These are phyloP conservation scores for Macroteleia sp. DNA, from an alignment of 2,888 invertebrate species.

Conservation along the genomic window DNA sequence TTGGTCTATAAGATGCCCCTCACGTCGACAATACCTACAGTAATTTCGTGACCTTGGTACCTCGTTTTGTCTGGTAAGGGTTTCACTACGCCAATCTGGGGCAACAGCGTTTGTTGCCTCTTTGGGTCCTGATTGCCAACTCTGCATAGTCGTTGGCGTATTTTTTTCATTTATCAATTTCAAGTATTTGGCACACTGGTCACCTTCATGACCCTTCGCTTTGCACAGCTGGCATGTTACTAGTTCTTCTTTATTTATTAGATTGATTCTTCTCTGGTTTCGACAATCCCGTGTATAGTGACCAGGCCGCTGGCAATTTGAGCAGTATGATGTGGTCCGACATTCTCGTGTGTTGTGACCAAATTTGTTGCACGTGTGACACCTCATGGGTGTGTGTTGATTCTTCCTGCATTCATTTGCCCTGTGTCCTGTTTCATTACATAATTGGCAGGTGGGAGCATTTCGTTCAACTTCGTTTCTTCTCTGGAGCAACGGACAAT, in stretches of 20 bases:
- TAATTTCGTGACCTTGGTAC: no score
- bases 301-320: not conserved
- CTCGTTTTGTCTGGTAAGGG: no score
- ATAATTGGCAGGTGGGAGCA: no score
- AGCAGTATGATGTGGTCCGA: not conserved
- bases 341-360: conserved; percentile 1
- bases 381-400: not conserved
- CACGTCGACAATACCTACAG: conserved; percentile 1
- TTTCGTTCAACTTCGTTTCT: no score
- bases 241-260: not conserved
- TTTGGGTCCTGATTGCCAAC: no score
- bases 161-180: not conserved
- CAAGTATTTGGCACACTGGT: not conserved
- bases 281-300: not conserved
- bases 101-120: no score
- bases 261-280: not conserved
- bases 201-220: not conserved
- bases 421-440: not conserved
- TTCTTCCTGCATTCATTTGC: not conserved
- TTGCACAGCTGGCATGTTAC: not conserved
- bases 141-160: not conserved
- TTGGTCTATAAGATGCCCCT: not conserved
- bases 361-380: not conserved
- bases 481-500: not conserved
- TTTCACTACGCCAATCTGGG: no score